Evolutionary conservation across 2,888 invertebrate species (phyloP), one percentile per base, ranked within the genome.

Genomic region (Drosophila silvestris): DNA sequence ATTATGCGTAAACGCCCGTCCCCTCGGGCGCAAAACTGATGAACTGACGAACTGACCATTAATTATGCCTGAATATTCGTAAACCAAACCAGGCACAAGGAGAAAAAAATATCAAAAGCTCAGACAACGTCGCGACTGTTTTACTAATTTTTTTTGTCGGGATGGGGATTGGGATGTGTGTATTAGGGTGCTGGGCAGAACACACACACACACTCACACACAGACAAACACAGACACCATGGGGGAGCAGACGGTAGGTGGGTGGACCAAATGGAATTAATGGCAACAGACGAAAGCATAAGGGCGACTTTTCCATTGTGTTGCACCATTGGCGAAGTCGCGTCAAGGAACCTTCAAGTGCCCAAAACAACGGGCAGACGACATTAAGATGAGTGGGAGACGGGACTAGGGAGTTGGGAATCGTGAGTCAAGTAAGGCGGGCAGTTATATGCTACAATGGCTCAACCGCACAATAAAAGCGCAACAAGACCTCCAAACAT

Each of bases 271-370:
- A 84, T 81, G 51, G 80, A 84, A 89, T 85, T 86, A 87, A 86
- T 86, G 89, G 82, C 62, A 72, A 70, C 67, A 57, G 76, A 58
- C 71, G 67, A 65, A 64, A 74, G 70, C 89, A 86, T 81, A 83
- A 89, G 79, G 76, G 76, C 73, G 81, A 73, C 58, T 71, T 74
- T 65, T 50, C 73, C 83, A 79, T 79, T 71, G 83, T 79, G 70
- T 56, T 58, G 33, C 53, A 56, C 66, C 61, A 66, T 41, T 60
- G 67, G 52, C 54, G 39, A 70, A 77, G 85, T 72, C 81, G 86
- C 85, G 85, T 85, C 86, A 88, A 85, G 88, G 83, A 86, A 86
- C 90, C 81, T 74, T 83, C 79, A 78, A 90, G 79, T 83, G 72
- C 37, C 62, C 60, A 59, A 62, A 65, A 66, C 53, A 44, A 57